These are phyloP conservation scores for Pseudopleuronectes americanus DNA, from an alignment of 2,797 vertebrate genomes.

Conservation along the genomic window DNA sequence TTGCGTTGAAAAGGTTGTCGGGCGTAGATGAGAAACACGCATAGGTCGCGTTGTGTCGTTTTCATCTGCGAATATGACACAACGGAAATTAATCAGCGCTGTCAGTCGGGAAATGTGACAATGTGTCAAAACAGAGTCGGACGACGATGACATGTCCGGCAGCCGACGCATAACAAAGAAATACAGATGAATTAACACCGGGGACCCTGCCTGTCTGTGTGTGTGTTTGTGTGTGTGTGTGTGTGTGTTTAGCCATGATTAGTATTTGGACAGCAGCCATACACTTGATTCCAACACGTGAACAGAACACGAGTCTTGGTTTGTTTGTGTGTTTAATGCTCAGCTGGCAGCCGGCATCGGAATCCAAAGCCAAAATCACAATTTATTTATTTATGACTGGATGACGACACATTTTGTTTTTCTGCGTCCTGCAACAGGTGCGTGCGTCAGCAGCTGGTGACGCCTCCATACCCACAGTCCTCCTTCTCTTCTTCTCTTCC, in stretches of 20 bases:
- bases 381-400: conserved; percentile 33
- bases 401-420: conserved; percentile 38
- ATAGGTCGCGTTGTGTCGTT: conserved; percentile 35
- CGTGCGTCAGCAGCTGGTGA: conserved; percentile 47
- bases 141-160: conserved; percentile 35
- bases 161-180: conserved; percentile 9
- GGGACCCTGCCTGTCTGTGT: conserved; percentile 18
- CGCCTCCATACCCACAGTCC: conserved; percentile 36
- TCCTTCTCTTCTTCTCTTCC: not conserved
- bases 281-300: conserved; percentile 41
- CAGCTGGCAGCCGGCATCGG: conserved; percentile 43
- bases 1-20: conserved; percentile 36
- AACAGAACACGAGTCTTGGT: conserved; percentile 28
- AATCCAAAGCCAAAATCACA: conserved; percentile 59
- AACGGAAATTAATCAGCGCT: conserved; percentile 44
- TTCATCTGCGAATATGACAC: conserved; percentile 47
- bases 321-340: conserved; percentile 39
- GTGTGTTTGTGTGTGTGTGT: too few species aligned
- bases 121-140: conserved; percentile 45
- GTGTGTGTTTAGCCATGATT: conserved; percentile 22
- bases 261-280: conserved; percentile 56
- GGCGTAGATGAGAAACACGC: conserved; percentile 15
- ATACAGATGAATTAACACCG: conserved; percentile 9
- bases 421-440: conserved; percentile 52
- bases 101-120: conserved; percentile 45